Conservation (phyloP, 2,888 invertebrate genomes). For the Notodonta ziczac region DNA sequence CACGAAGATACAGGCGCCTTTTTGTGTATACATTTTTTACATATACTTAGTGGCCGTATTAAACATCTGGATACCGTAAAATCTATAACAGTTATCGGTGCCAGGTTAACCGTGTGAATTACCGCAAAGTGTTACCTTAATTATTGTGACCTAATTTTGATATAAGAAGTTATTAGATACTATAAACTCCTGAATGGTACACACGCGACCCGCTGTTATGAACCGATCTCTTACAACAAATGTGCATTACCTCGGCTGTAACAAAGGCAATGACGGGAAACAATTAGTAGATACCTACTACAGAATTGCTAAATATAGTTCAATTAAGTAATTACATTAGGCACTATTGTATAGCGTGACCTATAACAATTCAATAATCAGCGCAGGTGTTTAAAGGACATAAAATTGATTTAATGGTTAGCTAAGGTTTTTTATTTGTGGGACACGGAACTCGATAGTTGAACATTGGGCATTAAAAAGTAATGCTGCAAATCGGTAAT, state of each 20-base stretch:
- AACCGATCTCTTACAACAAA: slow-evolving; percentile 1
- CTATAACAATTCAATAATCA: not conserved
- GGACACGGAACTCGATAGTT: slow-evolving; percentile 19
- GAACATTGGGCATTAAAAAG: slow-evolving; percentile 8
- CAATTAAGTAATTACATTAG: not conserved
- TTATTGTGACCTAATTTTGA: too few species aligned
- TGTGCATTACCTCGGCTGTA: not conserved
- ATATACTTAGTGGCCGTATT: too few species aligned
- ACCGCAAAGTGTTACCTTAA: too few species aligned
- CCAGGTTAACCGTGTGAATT: too few species aligned
- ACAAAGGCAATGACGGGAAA: slow-evolving; percentile 1
- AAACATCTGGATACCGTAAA: too few species aligned
- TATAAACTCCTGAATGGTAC: too few species aligned
- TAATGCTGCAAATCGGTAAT: slow-evolving; percentile 8
- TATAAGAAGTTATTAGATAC: too few species aligned
- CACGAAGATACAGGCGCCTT: too few species aligned
- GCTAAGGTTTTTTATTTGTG: not conserved
- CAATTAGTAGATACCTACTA: not conserved
- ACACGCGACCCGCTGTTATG: not conserved
- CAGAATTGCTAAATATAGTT: not conserved
- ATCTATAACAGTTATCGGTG: too few species aligned
- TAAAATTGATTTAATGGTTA: slow-evolving; percentile 13
- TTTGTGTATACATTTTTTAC: too few species aligned
- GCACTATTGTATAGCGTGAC: not conserved
- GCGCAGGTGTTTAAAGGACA: slow-evolving; percentile 5